A percentile compares a stretch with the other conserved stretches of the same genome.
Evolutionary conservation across 2,888 invertebrate species (phyloP).

Genomic region (Aplocera efformata): DNA sequence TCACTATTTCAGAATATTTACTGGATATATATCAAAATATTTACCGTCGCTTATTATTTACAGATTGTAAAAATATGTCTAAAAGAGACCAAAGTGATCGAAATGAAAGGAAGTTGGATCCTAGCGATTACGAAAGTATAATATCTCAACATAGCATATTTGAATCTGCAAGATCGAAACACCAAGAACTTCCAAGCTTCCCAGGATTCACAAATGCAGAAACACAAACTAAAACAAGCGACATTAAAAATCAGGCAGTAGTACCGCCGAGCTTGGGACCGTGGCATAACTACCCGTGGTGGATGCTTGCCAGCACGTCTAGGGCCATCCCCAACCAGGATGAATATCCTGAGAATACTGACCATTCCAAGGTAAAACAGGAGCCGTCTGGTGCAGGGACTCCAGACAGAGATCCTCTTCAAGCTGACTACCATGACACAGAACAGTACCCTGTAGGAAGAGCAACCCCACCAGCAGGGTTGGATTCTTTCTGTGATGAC

Average conservation of each 20-base stretch:
- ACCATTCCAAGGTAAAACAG: conserved; percentile 71
- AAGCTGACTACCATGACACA: conserved; percentile 43
- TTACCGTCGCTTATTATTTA: conserved; percentile 18
- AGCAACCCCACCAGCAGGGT: conserved; percentile 64
- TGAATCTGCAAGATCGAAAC: conserved; percentile 65
- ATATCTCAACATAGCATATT: conserved; percentile 76
- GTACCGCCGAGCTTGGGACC: conserved; percentile 65
- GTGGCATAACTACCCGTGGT: conserved; percentile 79
- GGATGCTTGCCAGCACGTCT: conserved; percentile 77
- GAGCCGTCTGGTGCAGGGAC: conserved; percentile 67
- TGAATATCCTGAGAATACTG: conserved; percentile 68
- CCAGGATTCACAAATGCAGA: conserved; percentile 76
- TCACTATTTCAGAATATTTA: conserved; percentile 12
- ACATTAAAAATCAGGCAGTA: conserved; percentile 61
- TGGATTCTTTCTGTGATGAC: conserved; percentile 76
- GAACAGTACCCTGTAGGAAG: conserved; percentile 59
- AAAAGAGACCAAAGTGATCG: conserved; percentile 73
- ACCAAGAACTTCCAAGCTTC: conserved; percentile 73
- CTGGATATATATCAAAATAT: conserved; percentile 11
- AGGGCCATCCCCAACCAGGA: conserved; percentile 68
- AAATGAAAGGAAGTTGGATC: conserved; percentile 71
- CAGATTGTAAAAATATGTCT: conserved; percentile 61
- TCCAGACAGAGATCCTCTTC: conserved; percentile 67
- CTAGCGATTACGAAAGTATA: conserved; percentile 73
- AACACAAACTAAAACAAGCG: conserved; percentile 74